A percentile compares a stretch with the other conserved stretches of the same genome.
Evolutionary conservation across 2,797 vertebrate genomes (phyloP).

Genomic region (Chiloscyllium punctatum): DNA sequence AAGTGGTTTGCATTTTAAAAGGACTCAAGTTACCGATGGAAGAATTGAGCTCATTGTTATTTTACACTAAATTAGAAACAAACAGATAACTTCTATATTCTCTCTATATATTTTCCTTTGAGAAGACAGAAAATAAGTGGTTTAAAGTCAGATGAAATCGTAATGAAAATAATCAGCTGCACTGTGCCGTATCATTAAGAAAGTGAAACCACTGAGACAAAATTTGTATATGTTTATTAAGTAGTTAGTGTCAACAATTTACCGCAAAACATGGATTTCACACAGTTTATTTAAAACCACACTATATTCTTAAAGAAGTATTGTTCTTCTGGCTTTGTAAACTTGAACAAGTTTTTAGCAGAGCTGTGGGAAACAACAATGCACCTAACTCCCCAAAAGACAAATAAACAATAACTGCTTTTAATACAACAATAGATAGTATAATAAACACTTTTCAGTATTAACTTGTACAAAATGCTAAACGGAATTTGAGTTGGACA

Average conservation of each 20-base stretch:
- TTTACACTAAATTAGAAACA: neutral
- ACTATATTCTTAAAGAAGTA: neutral
- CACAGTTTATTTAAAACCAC: neutral
- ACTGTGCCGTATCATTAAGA: neutral
- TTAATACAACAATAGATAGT: neutral
- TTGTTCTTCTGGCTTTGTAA: too few relatives aligned
- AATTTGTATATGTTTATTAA: neutral
- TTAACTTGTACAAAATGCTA: neutral
- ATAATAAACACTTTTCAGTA: neutral
- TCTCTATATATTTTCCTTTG: neutral
- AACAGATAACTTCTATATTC: neutral
- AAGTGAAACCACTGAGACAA: neutral
- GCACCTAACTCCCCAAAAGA: neutral
- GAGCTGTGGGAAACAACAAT: neutral
- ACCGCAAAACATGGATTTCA: neutral
- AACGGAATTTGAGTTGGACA: neutral
- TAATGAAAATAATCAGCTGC: neutral
- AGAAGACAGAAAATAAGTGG: neutral
- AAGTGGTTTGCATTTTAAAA: neutral
- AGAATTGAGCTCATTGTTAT: neutral
- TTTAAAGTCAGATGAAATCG: neutral
- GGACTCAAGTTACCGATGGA: neutral
- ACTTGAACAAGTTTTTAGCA: conserved; percentile 19
- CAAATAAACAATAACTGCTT: neutral
- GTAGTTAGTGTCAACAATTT: neutral